Conservation (phyloP, 2,888 invertebrate genomes). For the Rotaria macrura region DNA sequence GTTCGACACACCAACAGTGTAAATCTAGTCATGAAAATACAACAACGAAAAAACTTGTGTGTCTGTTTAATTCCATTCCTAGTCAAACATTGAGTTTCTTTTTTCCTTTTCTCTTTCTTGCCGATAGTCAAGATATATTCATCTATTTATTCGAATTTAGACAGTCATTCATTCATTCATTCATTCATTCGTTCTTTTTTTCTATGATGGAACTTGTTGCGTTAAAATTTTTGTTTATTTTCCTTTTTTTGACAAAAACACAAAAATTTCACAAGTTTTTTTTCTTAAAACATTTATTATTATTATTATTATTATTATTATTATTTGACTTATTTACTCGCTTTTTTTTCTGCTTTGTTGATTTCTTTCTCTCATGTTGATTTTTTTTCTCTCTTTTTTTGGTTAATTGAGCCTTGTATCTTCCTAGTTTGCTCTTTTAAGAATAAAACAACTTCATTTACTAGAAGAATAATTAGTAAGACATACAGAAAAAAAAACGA, state of each 20-base stretch:
- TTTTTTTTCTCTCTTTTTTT: not conserved
- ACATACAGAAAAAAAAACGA: not conserved
- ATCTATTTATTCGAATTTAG: constrained; percentile 1
- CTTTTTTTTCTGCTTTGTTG: constrained; percentile 7
- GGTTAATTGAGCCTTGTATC: not conserved
- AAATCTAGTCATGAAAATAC: not conserved
- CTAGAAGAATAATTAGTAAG: not conserved
- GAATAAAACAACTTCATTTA: constrained; percentile 6
- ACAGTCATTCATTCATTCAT: not conserved
- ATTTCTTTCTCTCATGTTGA: constrained; percentile 4
- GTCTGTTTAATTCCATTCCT: not conserved
- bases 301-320: not conserved
- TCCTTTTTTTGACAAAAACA: not conserved
- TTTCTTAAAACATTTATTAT: constrained; percentile 1
- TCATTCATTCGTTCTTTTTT: not conserved
- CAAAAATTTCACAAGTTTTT: not conserved
- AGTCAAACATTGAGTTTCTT: not conserved
- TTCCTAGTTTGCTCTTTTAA: constrained; percentile 12
- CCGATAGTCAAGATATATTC: not conserved
- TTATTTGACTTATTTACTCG: not conserved
- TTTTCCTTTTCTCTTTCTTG: not conserved
- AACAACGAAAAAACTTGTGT: not conserved
- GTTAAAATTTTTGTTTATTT: not conserved
- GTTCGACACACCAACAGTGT: not conserved
- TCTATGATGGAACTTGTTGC: not conserved